phyloP scores from a whole-genome alignment of 1,140 invertebrate genomes.

The Ips typographus region DNA sequence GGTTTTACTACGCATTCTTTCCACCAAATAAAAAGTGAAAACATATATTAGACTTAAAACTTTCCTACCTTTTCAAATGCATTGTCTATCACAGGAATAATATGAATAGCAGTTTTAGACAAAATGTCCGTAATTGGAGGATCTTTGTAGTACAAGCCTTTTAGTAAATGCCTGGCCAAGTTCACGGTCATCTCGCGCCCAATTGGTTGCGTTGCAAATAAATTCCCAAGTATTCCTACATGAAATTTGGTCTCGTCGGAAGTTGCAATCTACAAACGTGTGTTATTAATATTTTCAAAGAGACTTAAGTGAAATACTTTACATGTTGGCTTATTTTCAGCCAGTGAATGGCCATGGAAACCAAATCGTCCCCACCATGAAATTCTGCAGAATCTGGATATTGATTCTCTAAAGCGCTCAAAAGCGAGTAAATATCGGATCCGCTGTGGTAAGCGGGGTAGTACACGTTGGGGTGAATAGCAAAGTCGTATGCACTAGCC shows the following conservation, averaged over 20 bases:
- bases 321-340: slow-evolving; percentile 67
- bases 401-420: slow-evolving; percentile 67
- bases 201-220: slow-evolving; percentile 80
- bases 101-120: slow-evolving; percentile 72
- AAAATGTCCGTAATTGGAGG: slow-evolving; percentile 61
- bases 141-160: slow-evolving; percentile 68
- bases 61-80: slow-evolving; percentile 53
- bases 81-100: slow-evolving; percentile 72
- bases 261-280: slow-evolving; percentile 31
- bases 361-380: slow-evolving; percentile 60
- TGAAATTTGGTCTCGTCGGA: slow-evolving; percentile 80
- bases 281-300: not conserved
- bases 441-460: slow-evolving; percentile 63
- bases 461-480: slow-evolving; percentile 57
- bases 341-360: slow-evolving; percentile 62
- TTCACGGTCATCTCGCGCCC: slow-evolving; percentile 83
- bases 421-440: slow-evolving; percentile 61
- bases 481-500: slow-evolving; percentile 76
- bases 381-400: slow-evolving; percentile 65
- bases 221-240: slow-evolving; percentile 77
- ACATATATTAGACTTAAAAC: slow-evolving; percentile 32
- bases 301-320: not conserved
- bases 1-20: too few species aligned
- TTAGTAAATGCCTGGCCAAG: slow-evolving; percentile 77
- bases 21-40: not conserved